phyloP scores from a whole-genome alignment of 37 sponge, comb jelly and placozoan species.

The Hexactinellida sp. region DNA sequence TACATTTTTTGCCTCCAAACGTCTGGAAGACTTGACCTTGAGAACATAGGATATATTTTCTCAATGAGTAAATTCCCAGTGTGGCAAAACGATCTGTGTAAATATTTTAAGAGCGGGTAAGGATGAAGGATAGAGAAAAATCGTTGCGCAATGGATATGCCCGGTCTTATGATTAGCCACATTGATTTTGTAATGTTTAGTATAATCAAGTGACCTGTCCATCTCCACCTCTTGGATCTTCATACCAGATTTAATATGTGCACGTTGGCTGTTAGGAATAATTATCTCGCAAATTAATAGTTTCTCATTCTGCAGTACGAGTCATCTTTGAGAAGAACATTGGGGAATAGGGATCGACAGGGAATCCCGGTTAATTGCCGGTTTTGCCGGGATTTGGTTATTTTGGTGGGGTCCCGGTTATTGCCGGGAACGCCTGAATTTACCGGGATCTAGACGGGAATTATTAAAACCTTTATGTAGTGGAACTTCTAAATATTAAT shows the following conservation, averaged over 20 bases:
- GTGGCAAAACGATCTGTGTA: background rate
- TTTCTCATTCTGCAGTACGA: background rate
- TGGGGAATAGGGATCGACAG: too few species aligned
- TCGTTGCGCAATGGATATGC: background rate
- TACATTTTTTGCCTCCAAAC: background rate
- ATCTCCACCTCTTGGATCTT: background rate
- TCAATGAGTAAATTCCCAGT: background rate
- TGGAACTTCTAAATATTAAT: too few species aligned
- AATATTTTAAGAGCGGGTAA: background rate
- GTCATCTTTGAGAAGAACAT: too few species aligned
- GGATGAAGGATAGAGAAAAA: background rate
- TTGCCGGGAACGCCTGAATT: too few species aligned
- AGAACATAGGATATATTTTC: background rate
- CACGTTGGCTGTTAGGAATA: background rate
- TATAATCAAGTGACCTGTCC: background rate
- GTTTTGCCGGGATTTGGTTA: too few species aligned
- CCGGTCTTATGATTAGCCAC: background rate
- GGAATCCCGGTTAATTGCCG: too few species aligned
- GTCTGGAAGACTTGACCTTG: background rate
- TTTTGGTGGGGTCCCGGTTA: too few species aligned
- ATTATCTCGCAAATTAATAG: background rate
- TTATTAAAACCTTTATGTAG: too few species aligned
- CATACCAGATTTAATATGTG: background rate
- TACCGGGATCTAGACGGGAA: too few species aligned
- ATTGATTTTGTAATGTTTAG: background rate